Evolutionary conservation across 2,797 vertebrate species (phyloP).

Genomic region (Pogoniulus pusillus): DNA sequence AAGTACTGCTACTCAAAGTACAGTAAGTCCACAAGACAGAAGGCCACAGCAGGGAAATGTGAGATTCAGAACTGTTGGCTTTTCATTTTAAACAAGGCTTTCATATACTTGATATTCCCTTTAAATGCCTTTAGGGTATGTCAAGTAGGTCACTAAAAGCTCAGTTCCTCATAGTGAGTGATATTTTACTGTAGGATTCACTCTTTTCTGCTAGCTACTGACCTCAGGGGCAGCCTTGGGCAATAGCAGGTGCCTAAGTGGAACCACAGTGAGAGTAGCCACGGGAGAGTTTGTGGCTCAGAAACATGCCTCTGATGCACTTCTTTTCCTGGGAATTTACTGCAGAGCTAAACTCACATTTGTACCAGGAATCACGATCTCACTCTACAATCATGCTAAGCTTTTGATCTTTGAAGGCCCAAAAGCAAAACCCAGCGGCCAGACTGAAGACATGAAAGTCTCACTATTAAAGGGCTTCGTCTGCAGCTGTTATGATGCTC

Average conservation of each 20-base stretch:
- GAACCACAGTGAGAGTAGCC: background rate
- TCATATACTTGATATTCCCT: slow-evolving; percentile 31
- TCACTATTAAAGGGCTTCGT: background rate
- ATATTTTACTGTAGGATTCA: slow-evolving; percentile 17
- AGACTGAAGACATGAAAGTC: background rate
- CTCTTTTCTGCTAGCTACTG: slow-evolving; percentile 20
- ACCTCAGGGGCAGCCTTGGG: slow-evolving; percentile 24
- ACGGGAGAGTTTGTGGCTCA: background rate
- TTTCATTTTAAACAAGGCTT: slow-evolving; percentile 32
- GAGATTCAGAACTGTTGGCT: slow-evolving; percentile 7
- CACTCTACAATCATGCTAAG: background rate
- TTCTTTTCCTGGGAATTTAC: background rate
- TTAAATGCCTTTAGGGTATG: slow-evolving; percentile 45
- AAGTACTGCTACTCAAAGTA: slow-evolving; percentile 13
- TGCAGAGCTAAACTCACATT: background rate
- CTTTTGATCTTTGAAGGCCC: background rate
- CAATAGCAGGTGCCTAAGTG: slow-evolving; percentile 26
- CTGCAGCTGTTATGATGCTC: background rate
- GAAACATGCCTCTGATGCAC: background rate
- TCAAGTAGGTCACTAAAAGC: slow-evolving; percentile 48
- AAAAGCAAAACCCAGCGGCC: background rate
- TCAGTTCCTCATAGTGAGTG: slow-evolving; percentile 37
- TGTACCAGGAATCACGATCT: background rate
- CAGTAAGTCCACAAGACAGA: slow-evolving; percentile 19
- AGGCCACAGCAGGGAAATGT: slow-evolving; percentile 24